A percentile compares a stretch with the other conserved stretches of the same genome.
phyloP scores from a whole-genome alignment of 2,797 vertebrate genomes.

The Neopelma chrysocephalum region DNA sequence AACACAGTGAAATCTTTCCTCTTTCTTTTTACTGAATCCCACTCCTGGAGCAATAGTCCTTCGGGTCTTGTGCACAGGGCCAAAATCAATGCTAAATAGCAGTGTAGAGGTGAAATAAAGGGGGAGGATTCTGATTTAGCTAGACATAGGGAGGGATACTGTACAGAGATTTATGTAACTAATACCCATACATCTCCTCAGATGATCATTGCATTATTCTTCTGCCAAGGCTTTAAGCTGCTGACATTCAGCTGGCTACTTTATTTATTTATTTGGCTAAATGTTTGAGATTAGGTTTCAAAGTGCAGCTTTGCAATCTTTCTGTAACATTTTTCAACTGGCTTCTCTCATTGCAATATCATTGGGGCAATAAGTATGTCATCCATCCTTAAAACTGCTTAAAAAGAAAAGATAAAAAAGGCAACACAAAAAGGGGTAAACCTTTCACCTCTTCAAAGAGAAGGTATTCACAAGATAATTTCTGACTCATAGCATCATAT shows the following conservation, averaged over 20 bases:
- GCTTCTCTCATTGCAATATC: neutral
- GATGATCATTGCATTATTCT: neutral
- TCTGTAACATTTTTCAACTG: neutral
- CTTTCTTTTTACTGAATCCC: neutral
- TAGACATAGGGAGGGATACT: neutral
- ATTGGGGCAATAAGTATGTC: neutral
- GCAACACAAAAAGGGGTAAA: neutral
- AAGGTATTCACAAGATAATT: neutral
- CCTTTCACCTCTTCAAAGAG: neutral
- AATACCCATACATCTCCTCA: neutral
- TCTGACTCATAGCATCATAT: neutral
- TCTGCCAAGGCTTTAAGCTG: neutral
- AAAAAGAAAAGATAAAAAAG: neutral
- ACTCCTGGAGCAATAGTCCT: neutral
- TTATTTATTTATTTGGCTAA: neutral
- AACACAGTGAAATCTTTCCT: neutral
- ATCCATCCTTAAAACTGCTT: neutral
- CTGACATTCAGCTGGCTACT: neutral
- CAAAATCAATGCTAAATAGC: neutral
- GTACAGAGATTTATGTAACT: neutral
- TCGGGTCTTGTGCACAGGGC: neutral
- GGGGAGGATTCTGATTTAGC: neutral
- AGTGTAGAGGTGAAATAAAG: neutral
- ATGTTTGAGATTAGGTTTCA: neutral
- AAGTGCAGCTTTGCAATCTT: neutral